Conservation (phyloP, 2,797 vertebrate species). For the Myioborus melanocephalus region DNA sequence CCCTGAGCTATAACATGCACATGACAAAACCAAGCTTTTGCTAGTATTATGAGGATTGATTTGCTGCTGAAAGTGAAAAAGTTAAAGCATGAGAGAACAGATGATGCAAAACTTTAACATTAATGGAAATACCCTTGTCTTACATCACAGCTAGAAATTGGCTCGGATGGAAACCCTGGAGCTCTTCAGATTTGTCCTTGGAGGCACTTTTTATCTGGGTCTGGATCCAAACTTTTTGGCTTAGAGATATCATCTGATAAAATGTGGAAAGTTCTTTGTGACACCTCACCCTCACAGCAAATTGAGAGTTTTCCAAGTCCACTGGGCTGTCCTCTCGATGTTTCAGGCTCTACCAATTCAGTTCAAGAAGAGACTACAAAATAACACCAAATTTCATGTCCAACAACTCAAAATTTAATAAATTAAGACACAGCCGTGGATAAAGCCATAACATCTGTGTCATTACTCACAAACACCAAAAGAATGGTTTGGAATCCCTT, state of each 20-base stretch:
- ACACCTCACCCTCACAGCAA: not conserved
- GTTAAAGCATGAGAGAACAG: not conserved
- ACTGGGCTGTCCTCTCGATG: not conserved
- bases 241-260: not conserved
- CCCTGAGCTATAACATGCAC: not conserved
- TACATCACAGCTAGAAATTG: not conserved
- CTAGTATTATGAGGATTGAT: not conserved
- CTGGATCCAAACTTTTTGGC: not conserved
- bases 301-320: not conserved
- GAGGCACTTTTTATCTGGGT: not conserved
- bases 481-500: not conserved
- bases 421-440: not conserved
- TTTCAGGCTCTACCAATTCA: not conserved
- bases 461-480: not conserved
- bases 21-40: not conserved
- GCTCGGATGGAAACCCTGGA: not conserved
- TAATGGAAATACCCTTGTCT: not conserved
- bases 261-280: not conserved
- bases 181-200: not conserved
- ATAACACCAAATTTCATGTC: not conserved
- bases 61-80: conserved; percentile 14
- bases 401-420: not conserved
- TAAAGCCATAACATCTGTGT: not conserved
- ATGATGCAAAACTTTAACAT: not conserved
- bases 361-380: not conserved